A percentile compares a stretch with the other conserved stretches of the same genome.
Conservation (phyloP, 2,888 invertebrate species). For the Deilephila porcellus region DNA sequence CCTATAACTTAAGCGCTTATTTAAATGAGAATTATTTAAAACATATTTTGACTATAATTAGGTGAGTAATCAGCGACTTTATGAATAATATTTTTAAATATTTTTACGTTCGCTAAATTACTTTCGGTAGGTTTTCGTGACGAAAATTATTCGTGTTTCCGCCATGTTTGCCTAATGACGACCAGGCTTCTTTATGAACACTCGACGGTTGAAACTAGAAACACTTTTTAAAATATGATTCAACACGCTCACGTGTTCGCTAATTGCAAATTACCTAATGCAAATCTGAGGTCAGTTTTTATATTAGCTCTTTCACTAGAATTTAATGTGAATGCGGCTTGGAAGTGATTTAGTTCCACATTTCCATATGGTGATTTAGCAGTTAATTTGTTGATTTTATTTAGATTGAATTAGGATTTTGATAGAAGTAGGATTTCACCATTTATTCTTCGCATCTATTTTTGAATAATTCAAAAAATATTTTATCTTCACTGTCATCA, state of each 20-base stretch:
- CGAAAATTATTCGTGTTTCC: constrained; percentile 49
- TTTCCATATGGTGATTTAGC: too few relatives aligned
- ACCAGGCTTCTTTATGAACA: constrained; percentile 52
- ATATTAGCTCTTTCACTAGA: background rate
- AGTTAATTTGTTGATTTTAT: too few relatives aligned
- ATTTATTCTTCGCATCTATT: too few relatives aligned
- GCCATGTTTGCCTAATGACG: constrained; percentile 57
- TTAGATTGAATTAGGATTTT: too few relatives aligned
- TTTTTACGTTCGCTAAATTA: constrained; percentile 44
- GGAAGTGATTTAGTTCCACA: too few relatives aligned
- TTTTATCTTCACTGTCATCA: too few relatives aligned
- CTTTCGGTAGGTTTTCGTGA: constrained; percentile 39
- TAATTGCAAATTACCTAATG: constrained; percentile 21
- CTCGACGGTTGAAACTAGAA: constrained; percentile 19
- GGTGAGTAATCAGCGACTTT: background rate
- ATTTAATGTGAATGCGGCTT: too few relatives aligned
- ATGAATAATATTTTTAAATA: background rate
- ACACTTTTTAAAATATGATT: background rate
- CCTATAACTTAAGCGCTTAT: background rate
- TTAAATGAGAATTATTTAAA: background rate
- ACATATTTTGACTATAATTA: background rate
- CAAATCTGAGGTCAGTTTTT: background rate
- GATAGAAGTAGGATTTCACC: too few relatives aligned
- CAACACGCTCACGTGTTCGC: constrained; percentile 12
- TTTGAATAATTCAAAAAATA: too few relatives aligned